Percentiles rank a stretch among this genome's conserved stretches.
Conservation (phyloP, 2,888 invertebrate genomes). For the Drosophila fungiperda region DNA sequence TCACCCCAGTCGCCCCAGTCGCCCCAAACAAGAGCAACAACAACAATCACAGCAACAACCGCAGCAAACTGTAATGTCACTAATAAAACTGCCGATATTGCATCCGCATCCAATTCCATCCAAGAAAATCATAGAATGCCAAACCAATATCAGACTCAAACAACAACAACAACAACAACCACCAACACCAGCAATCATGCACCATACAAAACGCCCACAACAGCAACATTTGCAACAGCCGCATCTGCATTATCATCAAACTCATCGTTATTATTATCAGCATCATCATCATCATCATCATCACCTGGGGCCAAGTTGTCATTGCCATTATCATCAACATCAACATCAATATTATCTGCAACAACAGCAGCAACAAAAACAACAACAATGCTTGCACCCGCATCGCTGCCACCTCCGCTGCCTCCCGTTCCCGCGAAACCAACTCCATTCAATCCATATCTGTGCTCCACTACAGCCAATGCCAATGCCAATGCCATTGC, state of each 20-base stretch:
- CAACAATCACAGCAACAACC: conserved; percentile 58
- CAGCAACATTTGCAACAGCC: conserved; percentile 32
- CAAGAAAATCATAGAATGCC: conserved; percentile 60
- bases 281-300: conserved; percentile 27
- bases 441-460: conserved; percentile 54
- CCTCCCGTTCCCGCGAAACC: conserved; percentile 56
- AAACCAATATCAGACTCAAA: conserved; percentile 37
- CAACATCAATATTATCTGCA: conserved; percentile 39
- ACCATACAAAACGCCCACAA: conserved; percentile 52
- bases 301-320: conserved; percentile 49
- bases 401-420: conserved; percentile 56
- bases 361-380: conserved; percentile 43
- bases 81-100: conserved; percentile 70
- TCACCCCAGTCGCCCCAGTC: conserved; percentile 74
- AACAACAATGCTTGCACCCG: conserved; percentile 41
- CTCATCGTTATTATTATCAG: conserved; percentile 36
- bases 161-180: conserved; percentile 27
- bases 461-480: conserved; percentile 58
- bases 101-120: conserved; percentile 46
- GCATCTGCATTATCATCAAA: conserved; percentile 23
- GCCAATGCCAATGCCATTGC: conserved; percentile 45
- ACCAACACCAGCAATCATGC: conserved; percentile 55
- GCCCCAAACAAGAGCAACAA: conserved; percentile 65
- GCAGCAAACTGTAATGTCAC: conserved; percentile 81
- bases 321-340: conserved; percentile 50